A percentile compares a stretch with the other conserved stretches of the same genome.
phyloP scores from a whole-genome alignment of 2,797 vertebrate genomes.

The Mormyrops boulengeri region DNA sequence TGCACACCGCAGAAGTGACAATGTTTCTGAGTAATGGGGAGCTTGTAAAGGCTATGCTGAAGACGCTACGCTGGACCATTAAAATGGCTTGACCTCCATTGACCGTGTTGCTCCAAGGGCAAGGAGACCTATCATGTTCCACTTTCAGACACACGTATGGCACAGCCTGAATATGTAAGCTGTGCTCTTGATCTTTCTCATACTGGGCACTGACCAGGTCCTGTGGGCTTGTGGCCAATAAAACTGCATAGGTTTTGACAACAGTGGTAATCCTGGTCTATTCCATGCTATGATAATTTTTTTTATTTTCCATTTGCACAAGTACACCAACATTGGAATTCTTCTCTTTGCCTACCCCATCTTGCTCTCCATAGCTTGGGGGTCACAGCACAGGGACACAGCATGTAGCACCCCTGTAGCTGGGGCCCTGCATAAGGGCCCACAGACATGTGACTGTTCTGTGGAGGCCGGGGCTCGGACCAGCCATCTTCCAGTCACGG shows the following conservation, averaged over 20 bases:
- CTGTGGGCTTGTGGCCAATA: slow-evolving; percentile 42
- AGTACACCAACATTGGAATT: neutral
- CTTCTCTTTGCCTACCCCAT: neutral
- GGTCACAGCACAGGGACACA: neutral
- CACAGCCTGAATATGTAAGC: slow-evolving; percentile 33
- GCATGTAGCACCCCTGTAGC: neutral
- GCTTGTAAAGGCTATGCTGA: neutral
- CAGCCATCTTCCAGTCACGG: neutral
- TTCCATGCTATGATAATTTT: neutral
- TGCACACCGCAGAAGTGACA: neutral
- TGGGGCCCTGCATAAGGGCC: neutral
- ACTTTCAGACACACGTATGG: neutral
- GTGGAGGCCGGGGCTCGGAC: neutral
- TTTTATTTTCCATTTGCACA: neutral
- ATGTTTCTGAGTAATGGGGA: neutral
- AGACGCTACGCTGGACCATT: neutral
- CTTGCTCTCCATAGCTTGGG: neutral
- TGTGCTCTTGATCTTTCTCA: slow-evolving; percentile 53
- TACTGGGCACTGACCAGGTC: slow-evolving; percentile 38
- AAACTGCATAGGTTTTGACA: slow-evolving; percentile 39
- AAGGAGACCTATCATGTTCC: neutral
- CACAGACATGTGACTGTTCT: too few species aligned
- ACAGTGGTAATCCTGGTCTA: slow-evolving; percentile 29
- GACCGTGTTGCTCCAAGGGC: neutral
- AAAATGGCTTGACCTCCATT: neutral